Conservation (phyloP, 2,113 vertebrate species). For the Trinectes maculatus region DNA sequence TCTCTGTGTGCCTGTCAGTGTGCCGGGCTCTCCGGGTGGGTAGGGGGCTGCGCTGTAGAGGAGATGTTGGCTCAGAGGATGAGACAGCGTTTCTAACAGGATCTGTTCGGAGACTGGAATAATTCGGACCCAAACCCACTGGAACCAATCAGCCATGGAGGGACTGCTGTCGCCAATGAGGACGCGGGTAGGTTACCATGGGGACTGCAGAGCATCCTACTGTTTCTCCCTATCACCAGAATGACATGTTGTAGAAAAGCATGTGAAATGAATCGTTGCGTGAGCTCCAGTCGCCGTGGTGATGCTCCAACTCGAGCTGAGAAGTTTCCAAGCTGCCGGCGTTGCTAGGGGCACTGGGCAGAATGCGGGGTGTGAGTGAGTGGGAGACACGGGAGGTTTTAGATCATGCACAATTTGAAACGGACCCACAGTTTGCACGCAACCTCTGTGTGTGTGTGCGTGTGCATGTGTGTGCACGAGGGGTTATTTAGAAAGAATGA, state of each 20-base stretch:
- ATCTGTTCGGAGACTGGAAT: slow-evolving; percentile 73
- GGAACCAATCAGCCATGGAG: slow-evolving; percentile 80
- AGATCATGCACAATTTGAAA: slow-evolving; percentile 23
- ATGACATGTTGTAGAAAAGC: slow-evolving; percentile 12
- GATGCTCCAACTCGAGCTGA: slow-evolving; percentile 48
- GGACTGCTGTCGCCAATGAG: slow-evolving; percentile 84
- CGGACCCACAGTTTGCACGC: not conserved
- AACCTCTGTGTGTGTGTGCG: not conserved
- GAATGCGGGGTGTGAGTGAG: slow-evolving; percentile 53
- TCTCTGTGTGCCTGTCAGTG: slow-evolving; percentile 64
- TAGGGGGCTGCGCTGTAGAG: slow-evolving; percentile 62
- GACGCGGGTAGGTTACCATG: slow-evolving; percentile 80
- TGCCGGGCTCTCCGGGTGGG: slow-evolving; percentile 67
- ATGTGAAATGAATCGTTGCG: slow-evolving; percentile 45
- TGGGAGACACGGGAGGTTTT: slow-evolving; percentile 23
- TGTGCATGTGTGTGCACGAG: slow-evolving; percentile 35
- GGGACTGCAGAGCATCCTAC: slow-evolving; percentile 48
- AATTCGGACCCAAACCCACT: slow-evolving; percentile 63
- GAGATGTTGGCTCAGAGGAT: slow-evolving; percentile 75
- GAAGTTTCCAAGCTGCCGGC: slow-evolving; percentile 59
- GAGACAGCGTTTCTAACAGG: slow-evolving; percentile 81
- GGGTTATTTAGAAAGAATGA: slow-evolving; percentile 65
- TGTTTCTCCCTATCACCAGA: slow-evolving; percentile 30
- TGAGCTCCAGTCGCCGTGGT: slow-evolving; percentile 52
- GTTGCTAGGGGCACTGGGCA: slow-evolving; percentile 69